phyloP scores from a whole-genome alignment of 2,888 invertebrate species.

The Dryococelus australis region DNA sequence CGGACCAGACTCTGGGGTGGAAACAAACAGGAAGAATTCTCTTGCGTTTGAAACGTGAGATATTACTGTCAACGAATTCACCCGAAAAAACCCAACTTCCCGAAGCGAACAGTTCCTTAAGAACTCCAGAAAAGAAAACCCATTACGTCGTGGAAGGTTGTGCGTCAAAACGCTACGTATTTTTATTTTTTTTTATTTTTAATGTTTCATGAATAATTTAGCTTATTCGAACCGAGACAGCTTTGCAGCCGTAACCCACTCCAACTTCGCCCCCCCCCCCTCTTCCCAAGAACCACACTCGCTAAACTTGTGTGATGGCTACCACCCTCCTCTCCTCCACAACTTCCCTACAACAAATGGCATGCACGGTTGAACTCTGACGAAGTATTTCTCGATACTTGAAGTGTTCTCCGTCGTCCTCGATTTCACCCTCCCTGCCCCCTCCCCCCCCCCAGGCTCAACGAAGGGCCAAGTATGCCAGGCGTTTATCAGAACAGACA shows the following conservation, averaged over 20 bases:
- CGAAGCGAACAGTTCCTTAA: neutral
- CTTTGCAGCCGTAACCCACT: neutral
- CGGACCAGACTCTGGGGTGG: neutral
- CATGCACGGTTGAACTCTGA: neutral
- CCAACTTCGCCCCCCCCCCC: neutral
- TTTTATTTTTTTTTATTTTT: neutral
- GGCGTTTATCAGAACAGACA: too few relatives aligned
- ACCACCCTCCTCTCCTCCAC: neutral
- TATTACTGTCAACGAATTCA: neutral
- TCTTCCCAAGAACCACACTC: too few relatives aligned
- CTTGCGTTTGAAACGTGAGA: neutral
- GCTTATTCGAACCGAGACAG: neutral
- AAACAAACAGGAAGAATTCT: neutral
- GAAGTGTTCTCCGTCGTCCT: neutral
- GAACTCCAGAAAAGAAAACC: slow-evolving; percentile 1
- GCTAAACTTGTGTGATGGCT: neutral
- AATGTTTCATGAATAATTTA: neutral
- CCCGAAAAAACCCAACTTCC: neutral
- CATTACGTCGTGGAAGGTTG: neutral
- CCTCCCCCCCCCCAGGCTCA: neutral
- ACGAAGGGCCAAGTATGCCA: too few relatives aligned
- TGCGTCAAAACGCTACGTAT: neutral
- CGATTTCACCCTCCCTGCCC: neutral
- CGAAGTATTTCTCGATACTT: neutral
- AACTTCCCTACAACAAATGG: neutral